phyloP scores from a whole-genome alignment of 2,113 vertebrate species.

The Rhinogobius similis region DNA sequence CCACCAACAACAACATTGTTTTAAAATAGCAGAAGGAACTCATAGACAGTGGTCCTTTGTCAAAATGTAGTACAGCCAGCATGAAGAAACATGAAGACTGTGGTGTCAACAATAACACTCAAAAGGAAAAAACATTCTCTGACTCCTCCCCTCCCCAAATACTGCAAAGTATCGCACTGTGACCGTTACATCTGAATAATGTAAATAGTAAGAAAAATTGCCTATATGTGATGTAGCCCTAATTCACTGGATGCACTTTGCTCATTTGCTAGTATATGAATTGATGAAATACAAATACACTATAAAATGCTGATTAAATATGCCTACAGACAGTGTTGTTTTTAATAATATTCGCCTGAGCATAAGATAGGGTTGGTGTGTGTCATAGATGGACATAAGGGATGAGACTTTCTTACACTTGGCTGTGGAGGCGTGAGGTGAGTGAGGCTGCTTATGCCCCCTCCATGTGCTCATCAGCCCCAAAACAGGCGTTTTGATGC shows the following conservation, averaged over 20 bases:
- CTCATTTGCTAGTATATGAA: background rate
- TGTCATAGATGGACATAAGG: slow-evolving; percentile 14
- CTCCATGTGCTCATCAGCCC: background rate
- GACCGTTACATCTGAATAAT: too few relatives aligned
- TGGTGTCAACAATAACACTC: too few relatives aligned
- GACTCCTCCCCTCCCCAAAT: too few relatives aligned
- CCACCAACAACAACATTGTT: too few relatives aligned
- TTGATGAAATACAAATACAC: background rate
- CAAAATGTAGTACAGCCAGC: too few relatives aligned
- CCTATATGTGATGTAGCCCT: too few relatives aligned
- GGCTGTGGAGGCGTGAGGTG: slow-evolving; percentile 10
- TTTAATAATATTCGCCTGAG: slow-evolving; percentile 13
- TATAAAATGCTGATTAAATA: background rate
- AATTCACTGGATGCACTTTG: background rate
- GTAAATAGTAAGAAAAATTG: too few relatives aligned
- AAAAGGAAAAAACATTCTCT: too few relatives aligned
- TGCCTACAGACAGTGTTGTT: slow-evolving; percentile 14
- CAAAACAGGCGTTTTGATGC: slow-evolving; percentile 42
- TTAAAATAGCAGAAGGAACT: too few relatives aligned
- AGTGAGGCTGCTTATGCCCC: background rate
- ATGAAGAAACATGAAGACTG: too few relatives aligned
- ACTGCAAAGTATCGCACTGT: too few relatives aligned
- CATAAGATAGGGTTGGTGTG: slow-evolving; percentile 20
- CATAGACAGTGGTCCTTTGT: too few relatives aligned
- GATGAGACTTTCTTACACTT: slow-evolving; percentile 27